These are phyloP conservation scores for Cyphomyrus plagiostoma DNA, from an alignment of 2,113 vertebrate genomes.

Conservation along the genomic window DNA sequence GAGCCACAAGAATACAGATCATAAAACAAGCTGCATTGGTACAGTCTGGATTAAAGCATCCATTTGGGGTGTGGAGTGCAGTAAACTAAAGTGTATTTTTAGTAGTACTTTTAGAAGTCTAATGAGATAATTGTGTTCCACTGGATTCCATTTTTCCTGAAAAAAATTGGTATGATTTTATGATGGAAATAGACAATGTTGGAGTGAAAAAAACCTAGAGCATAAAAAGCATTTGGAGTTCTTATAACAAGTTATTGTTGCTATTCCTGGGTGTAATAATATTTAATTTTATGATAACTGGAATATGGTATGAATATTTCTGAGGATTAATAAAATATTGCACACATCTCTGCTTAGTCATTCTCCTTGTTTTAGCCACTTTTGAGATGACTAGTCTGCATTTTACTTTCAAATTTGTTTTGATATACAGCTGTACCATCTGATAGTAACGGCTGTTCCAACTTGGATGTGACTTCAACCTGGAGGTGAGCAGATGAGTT, in stretches of 20 bases:
- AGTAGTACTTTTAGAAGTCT: background rate
- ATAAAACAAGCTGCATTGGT: background rate
- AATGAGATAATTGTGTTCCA: background rate
- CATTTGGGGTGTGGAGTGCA: background rate
- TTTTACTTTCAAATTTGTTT: background rate
- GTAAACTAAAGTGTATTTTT: background rate
- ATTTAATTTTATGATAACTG: background rate
- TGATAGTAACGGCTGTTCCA: background rate
- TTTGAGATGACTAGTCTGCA: background rate
- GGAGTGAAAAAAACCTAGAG: background rate
- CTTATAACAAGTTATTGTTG: background rate
- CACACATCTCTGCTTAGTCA: background rate
- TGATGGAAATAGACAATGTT: constrained; percentile 1
- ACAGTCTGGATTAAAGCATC: background rate
- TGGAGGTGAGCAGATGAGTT: background rate
- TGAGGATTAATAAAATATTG: background rate
- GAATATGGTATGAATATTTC: background rate
- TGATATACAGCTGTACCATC: background rate
- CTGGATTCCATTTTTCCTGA: background rate
- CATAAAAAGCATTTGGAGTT: background rate
- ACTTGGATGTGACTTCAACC: background rate
- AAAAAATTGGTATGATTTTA: background rate
- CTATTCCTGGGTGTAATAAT: background rate
- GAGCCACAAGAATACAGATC: constrained; percentile 6
- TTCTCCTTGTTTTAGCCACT: background rate